Conservation (phyloP, 35 echinoderm and acorn worm genomes). For the Heliocidaris tuberculata region DNA sequence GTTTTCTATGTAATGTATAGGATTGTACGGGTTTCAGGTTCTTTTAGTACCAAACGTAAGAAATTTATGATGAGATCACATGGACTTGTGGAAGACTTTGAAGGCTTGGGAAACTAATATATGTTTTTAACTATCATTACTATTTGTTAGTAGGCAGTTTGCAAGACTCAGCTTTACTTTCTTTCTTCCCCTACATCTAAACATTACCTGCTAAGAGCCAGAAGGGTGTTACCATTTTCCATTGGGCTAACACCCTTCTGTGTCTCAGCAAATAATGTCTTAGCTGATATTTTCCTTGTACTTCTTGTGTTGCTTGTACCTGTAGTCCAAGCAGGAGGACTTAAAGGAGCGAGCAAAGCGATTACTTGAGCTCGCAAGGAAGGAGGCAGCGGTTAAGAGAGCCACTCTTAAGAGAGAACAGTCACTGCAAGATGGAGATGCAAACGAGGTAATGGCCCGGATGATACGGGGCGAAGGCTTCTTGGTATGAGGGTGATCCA, state of each 20-base stretch:
- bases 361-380: conserved; percentile 77
- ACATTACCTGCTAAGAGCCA: not conserved
- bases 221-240: not conserved
- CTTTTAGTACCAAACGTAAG: too few relatives aligned
- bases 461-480: not conserved
- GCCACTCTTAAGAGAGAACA: conserved; percentile 49
- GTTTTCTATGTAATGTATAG: too few relatives aligned
- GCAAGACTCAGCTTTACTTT: not conserved
- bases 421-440: conserved; percentile 23
- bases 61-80: too few relatives aligned
- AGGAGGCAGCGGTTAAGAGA: conserved; percentile 79
- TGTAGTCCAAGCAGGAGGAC: conserved; percentile 61
- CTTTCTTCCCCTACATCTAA: not conserved
- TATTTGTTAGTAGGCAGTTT: not conserved
- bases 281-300: not conserved
- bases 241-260: not conserved
- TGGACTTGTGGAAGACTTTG: too few relatives aligned
- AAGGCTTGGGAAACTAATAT: too few relatives aligned
- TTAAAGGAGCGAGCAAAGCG: conserved; percentile 83
- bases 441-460: conserved; percentile 19
- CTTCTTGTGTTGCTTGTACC: conserved; percentile 36
- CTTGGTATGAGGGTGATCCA: not conserved
- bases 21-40: too few relatives aligned
- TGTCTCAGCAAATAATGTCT: not conserved
- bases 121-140: too few relatives aligned